Base-by-base conservation (phyloP, 2,888 invertebrate genomes). In the Embidobia sp. region DNA sequence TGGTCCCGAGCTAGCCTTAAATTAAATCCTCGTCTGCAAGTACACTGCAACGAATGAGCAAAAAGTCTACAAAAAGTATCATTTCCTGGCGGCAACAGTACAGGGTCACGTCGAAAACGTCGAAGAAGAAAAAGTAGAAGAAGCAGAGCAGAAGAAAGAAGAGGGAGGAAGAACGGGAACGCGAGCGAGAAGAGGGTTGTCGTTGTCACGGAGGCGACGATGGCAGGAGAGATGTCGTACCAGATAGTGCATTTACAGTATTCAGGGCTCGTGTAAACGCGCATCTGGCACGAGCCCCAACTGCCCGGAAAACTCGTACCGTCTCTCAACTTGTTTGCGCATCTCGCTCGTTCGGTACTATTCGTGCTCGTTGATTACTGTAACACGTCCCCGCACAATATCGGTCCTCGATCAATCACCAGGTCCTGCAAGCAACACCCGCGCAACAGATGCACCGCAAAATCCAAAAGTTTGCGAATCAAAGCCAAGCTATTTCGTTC, bases 201-300 rank as follows among this genome's bases (percentile, higher is more conserved):
- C 63, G 53, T 69, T 73, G 64, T 27, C 31, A 55, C 61, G 55
- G 55, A 69, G 79, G 73, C 57, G 78, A 73, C 57, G 75, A 72
- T 83, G 88, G 87, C 89, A 89, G 89, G 85, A 87, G 89, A 95
- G 93, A 94, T 96, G 96, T 96, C 97, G 97, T 98, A 98, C 98
- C 97, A 97, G 97, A 98, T 97, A 97, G 97, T 98, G 98, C 98
- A 98, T 98, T 98, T 98, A 98, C 98, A 98, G 94, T 92, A 92
- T 93, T 90, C 87, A 87, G 87, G 90, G 90, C 90, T 91, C 90
- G 90, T 97, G 97, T 96, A 97, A 97, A 97, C 96, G 96, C 98
- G 96, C 96, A 94, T 95, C 97, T 97, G 97, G 96, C 95, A 97
- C 97, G 96, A 93, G 94, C 94, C 94, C 96, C 95, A 94, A 90